Evolutionary conservation across 2,113 vertebrate species (phyloP).

Genomic region (Tragelaphus strepsiceros): DNA sequence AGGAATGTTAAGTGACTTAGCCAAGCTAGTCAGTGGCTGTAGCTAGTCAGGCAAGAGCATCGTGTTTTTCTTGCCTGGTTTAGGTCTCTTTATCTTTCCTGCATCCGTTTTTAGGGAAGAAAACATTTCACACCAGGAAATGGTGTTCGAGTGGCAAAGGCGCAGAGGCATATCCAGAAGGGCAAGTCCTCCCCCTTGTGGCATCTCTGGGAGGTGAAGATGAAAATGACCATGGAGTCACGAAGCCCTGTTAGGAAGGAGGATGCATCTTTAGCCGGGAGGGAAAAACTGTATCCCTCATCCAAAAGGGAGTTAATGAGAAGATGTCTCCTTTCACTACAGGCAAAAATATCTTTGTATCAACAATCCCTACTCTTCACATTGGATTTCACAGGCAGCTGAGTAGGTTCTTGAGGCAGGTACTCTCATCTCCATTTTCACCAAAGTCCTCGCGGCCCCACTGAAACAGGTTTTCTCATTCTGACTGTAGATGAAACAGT

Average conservation of each 20-base stretch:
- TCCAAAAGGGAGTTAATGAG: not conserved
- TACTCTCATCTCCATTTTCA: not conserved
- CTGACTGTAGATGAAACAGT: not conserved
- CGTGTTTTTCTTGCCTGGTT: not conserved
- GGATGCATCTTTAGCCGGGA: not conserved
- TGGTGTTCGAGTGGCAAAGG: not conserved
- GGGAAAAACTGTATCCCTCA: not conserved
- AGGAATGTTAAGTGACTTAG: not conserved
- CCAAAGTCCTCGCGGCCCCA: not conserved
- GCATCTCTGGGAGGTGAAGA: not conserved
- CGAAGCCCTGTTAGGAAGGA: not conserved
- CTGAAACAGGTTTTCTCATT: not conserved
- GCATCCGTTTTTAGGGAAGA: not conserved
- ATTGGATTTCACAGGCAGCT: not conserved
- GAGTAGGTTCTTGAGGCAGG: not conserved
- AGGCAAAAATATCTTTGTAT: not conserved
- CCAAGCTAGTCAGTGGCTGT: not conserved
- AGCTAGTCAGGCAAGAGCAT: not conserved
- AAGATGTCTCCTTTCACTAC: not conserved
- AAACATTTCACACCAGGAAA: not conserved
- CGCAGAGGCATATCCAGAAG: not conserved
- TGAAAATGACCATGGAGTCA: not conserved
- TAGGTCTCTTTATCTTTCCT: not conserved
- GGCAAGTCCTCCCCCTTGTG: constrained; percentile 39
- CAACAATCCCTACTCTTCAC: not conserved